Percentiles rank a stretch among this genome's conserved stretches.
These are phyloP conservation scores for Bhutanitis thaidina DNA, from an alignment of 2,888 invertebrate genomes.

Conservation along the genomic window DNA sequence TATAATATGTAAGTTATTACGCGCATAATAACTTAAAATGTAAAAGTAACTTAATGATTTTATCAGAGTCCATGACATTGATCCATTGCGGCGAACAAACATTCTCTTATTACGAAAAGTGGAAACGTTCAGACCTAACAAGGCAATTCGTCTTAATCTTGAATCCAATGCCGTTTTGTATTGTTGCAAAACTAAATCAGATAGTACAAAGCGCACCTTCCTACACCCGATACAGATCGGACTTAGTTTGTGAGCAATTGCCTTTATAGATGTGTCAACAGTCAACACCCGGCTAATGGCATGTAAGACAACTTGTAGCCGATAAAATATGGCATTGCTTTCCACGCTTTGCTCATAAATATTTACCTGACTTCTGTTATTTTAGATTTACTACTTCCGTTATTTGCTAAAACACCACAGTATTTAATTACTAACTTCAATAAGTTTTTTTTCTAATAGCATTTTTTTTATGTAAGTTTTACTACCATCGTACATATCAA, in stretches of 20 bases:
- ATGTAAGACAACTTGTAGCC: constrained; percentile 25
- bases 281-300: constrained; percentile 28
- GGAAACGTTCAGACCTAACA: constrained; percentile 7
- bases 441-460: too few relatives aligned
- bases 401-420: too few relatives aligned
- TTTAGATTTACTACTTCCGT: too few relatives aligned
- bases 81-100: neutral
- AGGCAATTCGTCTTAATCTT: constrained; percentile 14
- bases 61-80: too few relatives aligned
- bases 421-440: too few relatives aligned
- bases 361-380: neutral
- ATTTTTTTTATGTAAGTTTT: too few relatives aligned
- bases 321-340: constrained; percentile 20
- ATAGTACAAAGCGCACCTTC: constrained; percentile 24
- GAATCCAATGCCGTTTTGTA: constrained; percentile 15
- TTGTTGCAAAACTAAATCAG: constrained; percentile 21
- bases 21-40: too few relatives aligned
- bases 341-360: neutral
- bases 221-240: constrained; percentile 22
- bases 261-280: constrained; percentile 34
- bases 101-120: neutral
- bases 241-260: constrained; percentile 19
- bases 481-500: too few relatives aligned
- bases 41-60: too few relatives aligned
- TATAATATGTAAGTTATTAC: too few relatives aligned